Evolutionary conservation across 2,888 invertebrate genomes (phyloP).

Genomic region (Napeogenes sylphis): DNA sequence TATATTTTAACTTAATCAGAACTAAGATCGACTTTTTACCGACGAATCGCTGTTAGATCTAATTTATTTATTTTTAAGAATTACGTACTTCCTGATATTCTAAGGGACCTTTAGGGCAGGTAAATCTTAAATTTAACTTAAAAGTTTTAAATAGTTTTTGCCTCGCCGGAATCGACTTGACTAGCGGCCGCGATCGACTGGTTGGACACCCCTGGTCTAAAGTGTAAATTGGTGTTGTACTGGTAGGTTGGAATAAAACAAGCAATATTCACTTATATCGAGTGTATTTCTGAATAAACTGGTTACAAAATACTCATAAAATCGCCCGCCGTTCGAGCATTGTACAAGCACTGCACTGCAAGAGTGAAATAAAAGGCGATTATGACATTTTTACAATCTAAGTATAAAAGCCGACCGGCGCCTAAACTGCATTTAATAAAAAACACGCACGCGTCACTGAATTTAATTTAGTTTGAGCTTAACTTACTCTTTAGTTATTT

Average conservation of each 20-base stretch:
- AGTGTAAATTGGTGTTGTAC: background rate
- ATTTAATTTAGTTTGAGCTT: conserved; percentile 71
- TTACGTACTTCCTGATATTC: no score
- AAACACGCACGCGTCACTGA: conserved; percentile 46
- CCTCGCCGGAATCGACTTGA: no score
- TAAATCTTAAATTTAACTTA: no score
- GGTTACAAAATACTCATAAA: conserved; percentile 75
- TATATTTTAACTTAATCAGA: no score
- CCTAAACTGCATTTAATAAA: conserved; percentile 46
- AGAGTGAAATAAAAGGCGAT: conserved; percentile 59
- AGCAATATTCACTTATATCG: conserved; percentile 71
- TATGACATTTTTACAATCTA: conserved; percentile 64
- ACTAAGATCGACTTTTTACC: no score
- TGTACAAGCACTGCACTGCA: conserved; percentile 51
- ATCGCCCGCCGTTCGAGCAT: conserved; percentile 48
- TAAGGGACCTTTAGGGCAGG: no score
- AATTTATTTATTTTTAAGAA: no score
- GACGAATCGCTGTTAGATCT: no score
- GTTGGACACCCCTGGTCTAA: no score
- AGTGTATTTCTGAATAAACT: conserved; percentile 77
- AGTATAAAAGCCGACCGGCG: conserved; percentile 67
- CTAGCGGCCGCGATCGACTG: no score
- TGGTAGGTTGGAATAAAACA: conserved; percentile 51
- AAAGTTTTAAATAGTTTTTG: no score
- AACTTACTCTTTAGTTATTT: conserved; percentile 71